Conservation (phyloP, 2,888 invertebrate genomes). For the Eristalinus aeneus region DNA sequence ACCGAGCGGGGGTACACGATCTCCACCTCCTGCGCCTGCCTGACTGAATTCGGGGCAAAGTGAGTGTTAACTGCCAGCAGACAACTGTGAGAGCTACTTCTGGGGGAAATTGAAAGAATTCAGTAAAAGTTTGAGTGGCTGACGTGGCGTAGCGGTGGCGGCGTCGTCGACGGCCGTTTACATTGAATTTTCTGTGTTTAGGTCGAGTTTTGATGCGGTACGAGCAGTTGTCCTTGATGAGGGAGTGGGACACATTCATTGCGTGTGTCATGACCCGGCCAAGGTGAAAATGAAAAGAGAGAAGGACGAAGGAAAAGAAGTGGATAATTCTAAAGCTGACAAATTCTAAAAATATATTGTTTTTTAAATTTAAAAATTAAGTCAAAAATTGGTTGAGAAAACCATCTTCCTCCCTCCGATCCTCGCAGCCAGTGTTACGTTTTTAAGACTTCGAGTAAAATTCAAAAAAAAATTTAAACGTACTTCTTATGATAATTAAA, state of each 20-base stretch:
- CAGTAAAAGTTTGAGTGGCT: background rate
- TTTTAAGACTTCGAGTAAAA: too few species aligned
- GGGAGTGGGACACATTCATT: background rate
- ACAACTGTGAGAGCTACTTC: conserved; percentile 1
- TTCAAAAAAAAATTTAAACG: too few species aligned
- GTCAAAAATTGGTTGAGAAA: too few species aligned
- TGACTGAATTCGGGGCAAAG: background rate
- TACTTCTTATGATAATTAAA: too few species aligned
- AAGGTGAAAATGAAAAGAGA: too few species aligned
- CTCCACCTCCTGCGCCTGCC: background rate
- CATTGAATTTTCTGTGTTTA: background rate
- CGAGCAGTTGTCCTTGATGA: background rate
- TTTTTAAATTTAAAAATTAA: too few species aligned
- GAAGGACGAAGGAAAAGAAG: too few species aligned
- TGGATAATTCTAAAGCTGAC: too few species aligned
- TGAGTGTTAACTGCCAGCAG: conserved; percentile 7
- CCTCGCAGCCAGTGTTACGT: too few species aligned
- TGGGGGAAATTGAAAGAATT: conserved; percentile 7
- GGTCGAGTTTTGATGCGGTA: background rate
- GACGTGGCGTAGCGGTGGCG: background rate
- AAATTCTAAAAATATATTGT: too few species aligned
- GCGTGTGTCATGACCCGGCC: too few species aligned
- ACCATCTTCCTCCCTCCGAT: too few species aligned
- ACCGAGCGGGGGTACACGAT: background rate
- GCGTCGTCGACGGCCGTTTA: background rate